A percentile compares a stretch with the other conserved stretches of the same genome.
phyloP scores from a whole-genome alignment of 2,888 invertebrate species.

The Andrena dorsata region DNA sequence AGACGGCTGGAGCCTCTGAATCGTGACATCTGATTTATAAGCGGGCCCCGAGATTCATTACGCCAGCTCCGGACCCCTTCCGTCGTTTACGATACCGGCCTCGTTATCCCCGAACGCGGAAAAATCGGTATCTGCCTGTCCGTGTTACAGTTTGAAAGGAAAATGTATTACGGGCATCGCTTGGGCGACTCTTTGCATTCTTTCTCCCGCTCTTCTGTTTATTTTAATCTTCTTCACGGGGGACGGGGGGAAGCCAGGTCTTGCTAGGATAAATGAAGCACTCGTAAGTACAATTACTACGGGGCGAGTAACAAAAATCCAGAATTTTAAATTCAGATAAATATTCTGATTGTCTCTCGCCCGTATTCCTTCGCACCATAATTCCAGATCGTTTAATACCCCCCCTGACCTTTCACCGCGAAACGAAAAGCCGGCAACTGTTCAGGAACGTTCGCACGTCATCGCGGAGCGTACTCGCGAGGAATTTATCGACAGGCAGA shows the following conservation, averaged over 20 bases:
- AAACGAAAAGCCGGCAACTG: background rate
- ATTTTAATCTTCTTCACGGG: background rate
- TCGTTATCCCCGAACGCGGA: constrained; percentile 24
- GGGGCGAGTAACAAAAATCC: too few relatives aligned
- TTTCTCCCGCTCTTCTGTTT: background rate
- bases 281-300: background rate
- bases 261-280: background rate
- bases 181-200: background rate
- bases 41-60: constrained; percentile 20
- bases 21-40: constrained; percentile 39
- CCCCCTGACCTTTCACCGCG: background rate
- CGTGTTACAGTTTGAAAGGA: constrained; percentile 4
- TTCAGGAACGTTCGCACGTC: background rate
- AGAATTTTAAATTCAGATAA: too few relatives aligned
- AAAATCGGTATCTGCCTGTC: constrained; percentile 1
- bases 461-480: background rate
- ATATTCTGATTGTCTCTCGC: background rate
- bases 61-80: background rate
- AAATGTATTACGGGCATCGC: background rate
- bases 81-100: constrained; percentile 25
- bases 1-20: constrained; percentile 14
- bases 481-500: constrained; percentile 21
- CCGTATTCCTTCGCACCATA: background rate
- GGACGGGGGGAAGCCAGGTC: background rate
- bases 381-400: background rate